Conservation (phyloP, 2,888 invertebrate genomes). For the Caradrina kadenii region DNA sequence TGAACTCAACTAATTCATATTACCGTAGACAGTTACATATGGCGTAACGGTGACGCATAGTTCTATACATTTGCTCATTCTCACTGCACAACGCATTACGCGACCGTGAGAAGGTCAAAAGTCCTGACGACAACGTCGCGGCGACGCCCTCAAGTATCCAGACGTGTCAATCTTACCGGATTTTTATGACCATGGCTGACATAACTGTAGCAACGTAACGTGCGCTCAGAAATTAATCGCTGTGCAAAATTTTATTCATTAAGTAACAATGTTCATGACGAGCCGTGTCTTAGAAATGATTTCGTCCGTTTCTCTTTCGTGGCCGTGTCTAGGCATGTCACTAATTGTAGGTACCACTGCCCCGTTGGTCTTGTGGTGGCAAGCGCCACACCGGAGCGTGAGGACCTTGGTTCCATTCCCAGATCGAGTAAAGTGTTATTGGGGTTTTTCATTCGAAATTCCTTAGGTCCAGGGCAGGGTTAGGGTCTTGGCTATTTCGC, state of each 20-base stretch:
- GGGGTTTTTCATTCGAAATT: too few species aligned
- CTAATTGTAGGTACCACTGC: too few species aligned
- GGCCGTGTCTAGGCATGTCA: not conserved
- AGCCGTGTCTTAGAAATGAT: constrained; percentile 52
- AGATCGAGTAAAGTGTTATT: too few species aligned
- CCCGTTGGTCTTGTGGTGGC: too few species aligned
- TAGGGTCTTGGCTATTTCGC: too few species aligned
- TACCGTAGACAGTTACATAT: constrained; percentile 71
- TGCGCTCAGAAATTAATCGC: constrained; percentile 61
- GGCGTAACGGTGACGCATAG: constrained; percentile 73
- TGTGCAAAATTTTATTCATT: constrained; percentile 47
- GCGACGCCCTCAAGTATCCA: constrained; percentile 11
- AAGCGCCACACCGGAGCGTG: too few species aligned
- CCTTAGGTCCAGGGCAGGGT: too few species aligned
- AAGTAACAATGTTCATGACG: constrained; percentile 57
- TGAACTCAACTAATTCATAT: constrained; percentile 75
- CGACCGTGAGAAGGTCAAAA: constrained; percentile 72
- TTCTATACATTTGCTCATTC: constrained; percentile 71
- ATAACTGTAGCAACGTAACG: constrained; percentile 65
- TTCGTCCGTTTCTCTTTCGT: constrained; percentile 14
- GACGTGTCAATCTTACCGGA: constrained; percentile 60
- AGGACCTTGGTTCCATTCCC: too few species aligned
- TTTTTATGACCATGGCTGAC: constrained; percentile 59
- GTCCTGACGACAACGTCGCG: constrained; percentile 36
- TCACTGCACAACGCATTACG: constrained; percentile 55